Base-by-base conservation (phyloP, 2,113 vertebrate genomes). In the Astur gentilis region DNA sequence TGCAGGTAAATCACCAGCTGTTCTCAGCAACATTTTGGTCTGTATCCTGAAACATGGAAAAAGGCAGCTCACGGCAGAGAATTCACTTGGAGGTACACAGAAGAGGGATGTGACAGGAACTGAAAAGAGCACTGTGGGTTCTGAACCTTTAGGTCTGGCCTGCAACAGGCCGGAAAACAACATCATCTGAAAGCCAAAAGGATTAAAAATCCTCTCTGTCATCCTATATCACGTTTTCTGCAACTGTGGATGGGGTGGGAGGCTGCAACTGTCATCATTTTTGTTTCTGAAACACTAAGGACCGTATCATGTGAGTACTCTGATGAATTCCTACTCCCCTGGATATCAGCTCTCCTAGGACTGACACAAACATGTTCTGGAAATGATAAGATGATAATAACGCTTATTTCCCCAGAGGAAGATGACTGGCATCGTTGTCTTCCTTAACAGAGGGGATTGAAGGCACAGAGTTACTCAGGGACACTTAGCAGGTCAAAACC, bases 221-320 rank as follows among this genome's bases (percentile, higher is more conserved):
- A 87, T 75, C 60, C 66, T 89, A 15, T 57, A 91, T 93, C 66
- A 64, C 9, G 3, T 83, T 94, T 93, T 88, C 62, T 86, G 47
- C 50, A 92, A 60, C 89, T 77, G 75, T 81, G 82, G 58, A 93
- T 85, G 72, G 64, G 50, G 64, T 93, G 76, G 88, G 85, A 96
- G 76, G 72, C 64, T 92, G 38, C 32, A 89, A 81, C 79, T 72
- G 29, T 81, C 79, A 90, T 70, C 16, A 55, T 75, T 92, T 84
- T 91, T 91, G 76, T 78, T 93, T 96, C 90, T 89, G 89, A 89
- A 95, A 90, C 69, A 86, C 61, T 77, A 77, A 73, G 78, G 54
- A 62, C 54, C 67, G 52, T 81, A 90, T 93, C 90, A 94, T 47
- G 38, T 83, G 83, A 94, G 45, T 77, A 83, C 55, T 93, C 58